Base-by-base conservation (phyloP, 2,888 invertebrate species). In the Lamproptera curius region DNA sequence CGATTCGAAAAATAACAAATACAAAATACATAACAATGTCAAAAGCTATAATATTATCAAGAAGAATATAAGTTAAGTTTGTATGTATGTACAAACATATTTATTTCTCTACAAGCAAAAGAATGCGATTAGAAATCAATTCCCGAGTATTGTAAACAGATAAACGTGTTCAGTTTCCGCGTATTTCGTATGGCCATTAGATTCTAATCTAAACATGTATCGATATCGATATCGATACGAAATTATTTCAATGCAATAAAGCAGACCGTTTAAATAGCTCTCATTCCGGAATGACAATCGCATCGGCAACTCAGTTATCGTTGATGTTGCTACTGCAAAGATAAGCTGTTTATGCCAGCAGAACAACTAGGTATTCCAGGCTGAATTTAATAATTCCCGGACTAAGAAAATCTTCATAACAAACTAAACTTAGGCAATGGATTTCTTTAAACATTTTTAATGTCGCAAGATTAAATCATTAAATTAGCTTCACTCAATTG, bases 151-250 rank as follows among this genome's bases (percentile, higher is more conserved):
- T 11, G n/a, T 13, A n/a, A 31, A n/a, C 6, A 31, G 31, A 31
- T 31, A 31, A 31, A 31, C 2, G 31, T 5, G 4, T 13, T 6
- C 2, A 1, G 31, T 16, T 40, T 31, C 31, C 31, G 16, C 14
- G 3, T 36, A 36, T 36, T 36, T 16, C 10, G n/a, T 31, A 31
- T n/a, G 11, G 31, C 31, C n/a, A 9, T 11, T 2, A 31, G 31
- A 26, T 10, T n/a, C 11, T 16, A 16, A 40, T 40, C 28, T 31
- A 11, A n/a, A 11, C 28, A n/a, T 11, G n/a, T 40, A 40, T 40
- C 42, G 10, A 28, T 20, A 40, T 40, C 42, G 10, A 28, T 20
- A 9, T n/a, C n/a, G 23, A 42, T 34, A 42, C 23, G 26, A 43
- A 31, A 37, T 20, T 38, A 14, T 37, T n/a, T 16, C 15, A 35